Conservation (phyloP, 2,113 vertebrate genomes). For the Alethe diademata region DNA sequence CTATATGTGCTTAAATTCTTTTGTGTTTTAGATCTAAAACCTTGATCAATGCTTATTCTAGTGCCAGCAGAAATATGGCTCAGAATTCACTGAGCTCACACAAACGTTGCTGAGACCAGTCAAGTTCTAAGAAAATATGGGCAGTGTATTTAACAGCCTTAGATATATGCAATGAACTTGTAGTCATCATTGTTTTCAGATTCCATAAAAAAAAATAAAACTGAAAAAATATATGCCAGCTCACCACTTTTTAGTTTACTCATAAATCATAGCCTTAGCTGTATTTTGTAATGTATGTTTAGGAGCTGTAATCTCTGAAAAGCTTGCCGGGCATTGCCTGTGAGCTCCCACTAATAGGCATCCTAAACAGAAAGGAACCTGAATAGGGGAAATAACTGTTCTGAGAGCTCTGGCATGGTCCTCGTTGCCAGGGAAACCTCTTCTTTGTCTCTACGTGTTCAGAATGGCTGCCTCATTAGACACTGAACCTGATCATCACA, state of each 20-base stretch:
- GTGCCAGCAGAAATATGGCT: not conserved
- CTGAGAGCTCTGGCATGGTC: conserved; percentile 72
- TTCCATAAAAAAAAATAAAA: not conserved
- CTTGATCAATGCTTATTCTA: not conserved
- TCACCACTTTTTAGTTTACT: not conserved
- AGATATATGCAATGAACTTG: not conserved
- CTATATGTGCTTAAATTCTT: not conserved
- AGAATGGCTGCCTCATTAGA: conserved; percentile 78
- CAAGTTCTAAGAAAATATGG: not conserved
- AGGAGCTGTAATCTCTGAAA: conserved; percentile 47
- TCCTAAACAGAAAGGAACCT: conserved; percentile 64
- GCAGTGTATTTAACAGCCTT: not conserved
- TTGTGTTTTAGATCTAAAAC: not conserved
- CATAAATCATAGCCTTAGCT: not conserved
- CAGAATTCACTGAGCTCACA: not conserved
- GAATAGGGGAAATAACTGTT: conserved; percentile 66
- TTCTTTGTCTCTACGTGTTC: conserved; percentile 81
- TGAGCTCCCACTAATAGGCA: conserved; percentile 62
- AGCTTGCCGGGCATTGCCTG: conserved; percentile 54
- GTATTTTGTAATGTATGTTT: not conserved
- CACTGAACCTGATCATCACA: conserved; percentile 60
- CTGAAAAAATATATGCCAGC: not conserved
- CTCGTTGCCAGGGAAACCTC: conserved; percentile 80
- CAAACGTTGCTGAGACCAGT: not conserved
- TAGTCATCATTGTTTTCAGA: not conserved